Percentiles rank a stretch among this genome's conserved stretches.
These are phyloP conservation scores for Parauchenoglanis punctatus DNA, from an alignment of 2,797 vertebrate species.

Conservation along the genomic window DNA sequence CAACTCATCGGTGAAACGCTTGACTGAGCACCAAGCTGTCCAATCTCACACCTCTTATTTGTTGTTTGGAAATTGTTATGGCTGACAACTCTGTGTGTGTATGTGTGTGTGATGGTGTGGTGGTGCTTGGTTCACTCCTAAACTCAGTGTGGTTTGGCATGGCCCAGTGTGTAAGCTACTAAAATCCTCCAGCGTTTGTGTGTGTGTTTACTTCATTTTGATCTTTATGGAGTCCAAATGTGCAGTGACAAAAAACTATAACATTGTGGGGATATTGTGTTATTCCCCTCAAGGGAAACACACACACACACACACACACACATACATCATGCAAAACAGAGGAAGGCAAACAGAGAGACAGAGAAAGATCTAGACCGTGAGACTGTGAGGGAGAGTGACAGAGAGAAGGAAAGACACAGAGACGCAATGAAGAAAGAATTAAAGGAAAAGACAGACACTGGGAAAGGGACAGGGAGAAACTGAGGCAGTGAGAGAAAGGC, in stretches of 20 bases:
- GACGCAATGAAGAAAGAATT: not conserved
- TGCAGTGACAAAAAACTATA: constrained; percentile 6
- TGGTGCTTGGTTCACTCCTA: constrained; percentile 11
- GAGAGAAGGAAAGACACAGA: not conserved
- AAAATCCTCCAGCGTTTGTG: not conserved
- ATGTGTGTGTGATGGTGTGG: not conserved
- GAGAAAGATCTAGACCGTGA: not conserved
- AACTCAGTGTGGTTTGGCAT: not conserved
- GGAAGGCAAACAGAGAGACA: not conserved
- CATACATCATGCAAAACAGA: not conserved
- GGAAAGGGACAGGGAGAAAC: not conserved
- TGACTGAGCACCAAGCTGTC: not conserved
- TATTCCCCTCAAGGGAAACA: not conserved
- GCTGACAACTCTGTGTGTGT: not conserved
- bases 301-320: constrained; percentile 10
- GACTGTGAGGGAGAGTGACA: not conserved
- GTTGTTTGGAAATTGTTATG: constrained; percentile 4
- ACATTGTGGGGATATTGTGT: not conserved
- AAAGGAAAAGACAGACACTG: not conserved
- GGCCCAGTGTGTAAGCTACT: constrained; percentile 1
- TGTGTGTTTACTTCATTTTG: constrained; percentile 21
- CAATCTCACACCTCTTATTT: not conserved
- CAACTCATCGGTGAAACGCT: not conserved
- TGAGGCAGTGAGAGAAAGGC: not conserved
- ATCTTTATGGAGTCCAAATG: constrained; percentile 64